These are phyloP conservation scores for Penaeus indicus DNA, from an alignment of 1,140 invertebrate species.

Conservation along the genomic window DNA sequence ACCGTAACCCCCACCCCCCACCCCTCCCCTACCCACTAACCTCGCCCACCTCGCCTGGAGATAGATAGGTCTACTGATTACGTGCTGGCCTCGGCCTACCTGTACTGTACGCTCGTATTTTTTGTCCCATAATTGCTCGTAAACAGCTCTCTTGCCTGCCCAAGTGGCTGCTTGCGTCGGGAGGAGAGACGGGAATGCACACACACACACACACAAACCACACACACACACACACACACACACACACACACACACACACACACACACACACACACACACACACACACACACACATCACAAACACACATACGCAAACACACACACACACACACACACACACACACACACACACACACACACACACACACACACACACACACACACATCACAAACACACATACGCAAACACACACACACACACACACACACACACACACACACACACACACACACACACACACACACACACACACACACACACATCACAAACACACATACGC, in stretches of 20 bases:
- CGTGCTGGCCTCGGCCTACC: no score
- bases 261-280: constrained; percentile 23
- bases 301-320: no score
- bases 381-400: neutral
- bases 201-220: neutral
- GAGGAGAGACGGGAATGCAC: neutral
- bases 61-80: no score
- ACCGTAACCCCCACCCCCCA: no score
- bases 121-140: no score
- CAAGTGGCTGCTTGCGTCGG: no score
- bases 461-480: neutral
- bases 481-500: neutral
- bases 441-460: constrained; percentile 13
- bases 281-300: constrained; percentile 16
- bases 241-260: constrained; percentile 23
- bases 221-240: neutral
- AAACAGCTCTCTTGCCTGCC: no score
- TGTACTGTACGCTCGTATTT: no score
- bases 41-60: no score
- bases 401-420: constrained; percentile 6
- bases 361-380: neutral
- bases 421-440: constrained; percentile 23
- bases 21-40: no score
- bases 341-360: constrained; percentile 7
- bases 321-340: constrained; percentile 1